These are phyloP conservation scores for Helleia helle DNA, from an alignment of 2,888 invertebrate genomes.

Conservation along the genomic window DNA sequence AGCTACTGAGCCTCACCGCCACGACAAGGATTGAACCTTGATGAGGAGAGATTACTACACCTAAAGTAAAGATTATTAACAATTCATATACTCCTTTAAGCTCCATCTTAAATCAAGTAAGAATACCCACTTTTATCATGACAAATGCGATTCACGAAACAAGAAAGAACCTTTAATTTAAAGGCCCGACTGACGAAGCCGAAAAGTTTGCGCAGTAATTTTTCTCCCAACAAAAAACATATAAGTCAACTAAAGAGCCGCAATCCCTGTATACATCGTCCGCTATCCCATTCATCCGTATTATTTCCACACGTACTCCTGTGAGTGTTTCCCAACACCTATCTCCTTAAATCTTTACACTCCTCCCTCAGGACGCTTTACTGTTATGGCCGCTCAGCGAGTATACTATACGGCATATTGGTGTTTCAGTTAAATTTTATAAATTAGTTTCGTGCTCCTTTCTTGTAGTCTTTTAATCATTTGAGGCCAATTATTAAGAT, in stretches of 20 bases:
- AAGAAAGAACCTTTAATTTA: no score
- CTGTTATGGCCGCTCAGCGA: conserved; percentile 48
- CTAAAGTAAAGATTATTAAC: no score
- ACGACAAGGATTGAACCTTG: no score
- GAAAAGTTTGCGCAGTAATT: not conserved
- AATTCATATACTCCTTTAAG: no score
- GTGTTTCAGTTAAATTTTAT: not conserved
- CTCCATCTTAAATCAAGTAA: no score
- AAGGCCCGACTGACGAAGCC: not conserved
- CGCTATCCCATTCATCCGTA: conserved; percentile 23
- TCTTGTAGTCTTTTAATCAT: no score
- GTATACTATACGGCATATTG: conserved; percentile 26
- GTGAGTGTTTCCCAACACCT: conserved; percentile 29
- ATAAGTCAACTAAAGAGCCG: not conserved
- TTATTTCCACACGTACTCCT: conserved; percentile 26
- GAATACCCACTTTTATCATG: no score
- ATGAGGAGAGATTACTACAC: no score
- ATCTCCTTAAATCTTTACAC: conserved; percentile 51
- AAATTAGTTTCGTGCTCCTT: no score
- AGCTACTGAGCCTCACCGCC: no score
- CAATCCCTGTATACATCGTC: conserved; percentile 8
- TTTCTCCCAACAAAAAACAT: not conserved
- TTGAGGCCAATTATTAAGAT: no score
- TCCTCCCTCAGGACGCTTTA: conserved; percentile 50
- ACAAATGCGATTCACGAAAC: no score